Evolutionary conservation across 2,888 invertebrate species (phyloP).

Genomic region (Celastrina argiolus): DNA sequence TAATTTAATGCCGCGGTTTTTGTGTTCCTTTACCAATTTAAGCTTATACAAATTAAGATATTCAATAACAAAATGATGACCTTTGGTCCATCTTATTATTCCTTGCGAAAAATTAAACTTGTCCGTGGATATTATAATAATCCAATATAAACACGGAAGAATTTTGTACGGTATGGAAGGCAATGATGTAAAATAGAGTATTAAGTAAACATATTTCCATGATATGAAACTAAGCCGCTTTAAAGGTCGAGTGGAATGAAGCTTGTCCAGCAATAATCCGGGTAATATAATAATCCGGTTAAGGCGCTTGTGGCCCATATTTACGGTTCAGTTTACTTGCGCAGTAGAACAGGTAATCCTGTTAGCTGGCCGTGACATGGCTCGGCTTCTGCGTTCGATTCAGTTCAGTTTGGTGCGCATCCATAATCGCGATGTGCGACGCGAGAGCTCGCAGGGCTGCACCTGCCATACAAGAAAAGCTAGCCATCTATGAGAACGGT

Average conservation of each 20-base stretch:
- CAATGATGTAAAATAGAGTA: not conserved
- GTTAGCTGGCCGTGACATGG: slow-evolving; percentile 76
- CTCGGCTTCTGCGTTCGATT: slow-evolving; percentile 67
- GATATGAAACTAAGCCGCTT: slow-evolving; percentile 36
- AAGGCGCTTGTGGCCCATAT: slow-evolving; percentile 56
- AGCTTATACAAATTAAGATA: too few relatives aligned
- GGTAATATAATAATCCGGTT: slow-evolving; percentile 58
- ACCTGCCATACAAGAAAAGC: slow-evolving; percentile 72
- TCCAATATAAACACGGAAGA: not conserved
- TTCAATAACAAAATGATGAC: not conserved
- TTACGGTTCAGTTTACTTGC: slow-evolving; percentile 61
- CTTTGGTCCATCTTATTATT: not conserved
- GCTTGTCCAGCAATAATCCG: slow-evolving; percentile 48
- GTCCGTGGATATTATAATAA: not conserved
- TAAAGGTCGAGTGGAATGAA: slow-evolving; percentile 39
- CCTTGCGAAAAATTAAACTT: not conserved
- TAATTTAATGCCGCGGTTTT: too few relatives aligned
- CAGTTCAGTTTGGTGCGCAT: slow-evolving; percentile 49
- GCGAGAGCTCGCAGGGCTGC: slow-evolving; percentile 62
- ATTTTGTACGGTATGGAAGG: not conserved
- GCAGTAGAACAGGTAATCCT: slow-evolving; percentile 75
- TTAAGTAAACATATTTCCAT: slow-evolving; percentile 21
- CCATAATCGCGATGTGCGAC: slow-evolving; percentile 64
- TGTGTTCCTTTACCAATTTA: too few relatives aligned
- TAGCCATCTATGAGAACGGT: slow-evolving; percentile 75